phyloP scores from a whole-genome alignment of 2,113 vertebrate species.

The Cynoglossus semilaevis region DNA sequence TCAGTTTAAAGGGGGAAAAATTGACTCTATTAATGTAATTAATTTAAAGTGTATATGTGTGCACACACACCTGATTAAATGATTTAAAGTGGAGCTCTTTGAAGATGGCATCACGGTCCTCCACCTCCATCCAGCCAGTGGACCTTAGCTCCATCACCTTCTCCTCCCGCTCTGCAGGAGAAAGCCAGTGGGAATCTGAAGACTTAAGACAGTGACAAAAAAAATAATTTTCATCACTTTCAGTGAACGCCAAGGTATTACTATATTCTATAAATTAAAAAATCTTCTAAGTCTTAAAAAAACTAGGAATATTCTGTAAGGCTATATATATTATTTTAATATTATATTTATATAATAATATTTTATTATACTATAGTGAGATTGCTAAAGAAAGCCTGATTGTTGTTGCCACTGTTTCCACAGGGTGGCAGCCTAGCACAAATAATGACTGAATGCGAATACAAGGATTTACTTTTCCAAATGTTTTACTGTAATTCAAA shows the following conservation, averaged over 20 bases:
- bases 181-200: constrained; percentile 81
- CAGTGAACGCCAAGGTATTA: background rate
- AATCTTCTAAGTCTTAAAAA: background rate
- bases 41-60: background rate
- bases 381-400: background rate
- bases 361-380: background rate
- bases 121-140: constrained; percentile 86
- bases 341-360: background rate
- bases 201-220: constrained; percentile 69
- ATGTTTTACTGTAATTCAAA: no score
- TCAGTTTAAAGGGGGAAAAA: no score
- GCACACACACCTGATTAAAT: constrained; percentile 84
- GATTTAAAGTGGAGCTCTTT: constrained; percentile 95
- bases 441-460: background rate
- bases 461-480: no score
- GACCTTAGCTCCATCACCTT: constrained; percentile 82
- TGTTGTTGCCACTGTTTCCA: constrained; percentile 1
- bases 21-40: no score
- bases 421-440: constrained; percentile 12
- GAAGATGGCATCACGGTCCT: constrained; percentile 88
- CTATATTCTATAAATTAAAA: background rate
- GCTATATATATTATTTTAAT: background rate
- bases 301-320: background rate
- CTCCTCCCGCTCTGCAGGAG: constrained; percentile 84
- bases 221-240: background rate